Conservation (phyloP, 2,888 invertebrate genomes). For the Caenorhabditis plicata region DNA sequence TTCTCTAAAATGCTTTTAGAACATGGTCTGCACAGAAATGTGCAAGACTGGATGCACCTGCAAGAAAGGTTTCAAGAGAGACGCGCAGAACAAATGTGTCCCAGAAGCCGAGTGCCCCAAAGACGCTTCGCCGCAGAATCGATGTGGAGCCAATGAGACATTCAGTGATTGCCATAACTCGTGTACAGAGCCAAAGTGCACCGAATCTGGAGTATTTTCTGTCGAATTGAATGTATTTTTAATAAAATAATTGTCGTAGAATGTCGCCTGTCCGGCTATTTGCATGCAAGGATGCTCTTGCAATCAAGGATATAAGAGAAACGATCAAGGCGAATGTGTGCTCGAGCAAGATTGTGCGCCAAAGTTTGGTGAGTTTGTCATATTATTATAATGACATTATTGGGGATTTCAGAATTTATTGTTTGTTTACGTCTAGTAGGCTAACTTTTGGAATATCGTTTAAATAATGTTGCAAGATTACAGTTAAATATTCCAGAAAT, state of each 20-base stretch:
- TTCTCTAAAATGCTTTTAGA: too few species aligned
- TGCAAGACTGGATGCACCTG: conserved; percentile 17
- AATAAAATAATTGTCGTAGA: too few species aligned
- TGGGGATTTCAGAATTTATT: too few species aligned
- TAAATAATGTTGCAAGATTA: too few species aligned
- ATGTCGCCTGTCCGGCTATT: conserved; percentile 5
- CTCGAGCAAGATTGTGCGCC: conserved; percentile 9
- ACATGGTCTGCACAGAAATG: too few species aligned
- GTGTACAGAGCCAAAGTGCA: conserved; percentile 21
- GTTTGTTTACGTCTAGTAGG: too few species aligned
- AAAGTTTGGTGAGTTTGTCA: conserved; percentile 7
- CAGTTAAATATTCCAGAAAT: too few species aligned
- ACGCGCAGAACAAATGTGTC: conserved; percentile 9
- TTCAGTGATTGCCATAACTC: conserved; percentile 11
- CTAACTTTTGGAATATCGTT: too few species aligned
- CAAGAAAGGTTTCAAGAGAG: conserved; percentile 7
- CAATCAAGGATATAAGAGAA: conserved; percentile 13
- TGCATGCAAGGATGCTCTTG: conserved; percentile 29
- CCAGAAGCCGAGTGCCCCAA: too few species aligned
- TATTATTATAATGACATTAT: too few species aligned
- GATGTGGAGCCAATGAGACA: conserved; percentile 13
- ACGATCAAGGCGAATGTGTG: conserved; percentile 18
- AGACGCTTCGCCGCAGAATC: too few species aligned
- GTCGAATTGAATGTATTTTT: too few species aligned
- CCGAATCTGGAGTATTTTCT: neutral